Evolutionary conservation across 2,888 invertebrate genomes (phyloP), one percentile per base, ranked within the genome.

Genomic region (Drosophila flavopinicola): DNA sequence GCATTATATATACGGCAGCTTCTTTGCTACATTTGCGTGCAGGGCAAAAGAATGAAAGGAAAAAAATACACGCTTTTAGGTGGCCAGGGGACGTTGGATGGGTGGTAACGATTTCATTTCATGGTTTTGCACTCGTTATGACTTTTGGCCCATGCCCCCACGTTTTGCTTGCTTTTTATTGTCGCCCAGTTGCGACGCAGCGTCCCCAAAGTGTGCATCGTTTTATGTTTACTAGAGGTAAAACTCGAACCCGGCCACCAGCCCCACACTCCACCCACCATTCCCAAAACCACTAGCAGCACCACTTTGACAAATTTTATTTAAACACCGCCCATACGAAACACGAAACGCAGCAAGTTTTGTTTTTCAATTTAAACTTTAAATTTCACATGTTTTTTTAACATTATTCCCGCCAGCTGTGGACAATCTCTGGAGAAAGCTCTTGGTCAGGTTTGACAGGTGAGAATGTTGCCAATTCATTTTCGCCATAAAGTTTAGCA

Each of bases 121-220:
- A 87, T 87, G 85, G 87, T 75, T 85, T 79, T 87, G 87, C 79
- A 85, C 84, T 87, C 87, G 85, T 84, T 84, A 84, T 86, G 85
- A 80, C 75, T 83, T 85, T 77, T 77, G 72, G 68, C 72, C 67
- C 54, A 52, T 54, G 68, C 33, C 52, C 38, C 51, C 44, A 56
- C 59, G 54, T 66, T 66, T 75, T 75, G 69, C 79, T 66, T 69
- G 71, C 38, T 75, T 85, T 85, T 83, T 82, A 82, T 82, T 82
- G 80, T 84, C 85, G 80, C 80, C 75, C 82, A 84, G 80, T 68
- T 84, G 70, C 75, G 60, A 42, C 39, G 42, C 44, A 23, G 65
- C 44, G 78, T 74, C 85, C 83, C 83, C 61, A 68, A 84, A 85
- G 83, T 83, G 73, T 85, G 85, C 79, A 77, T 63, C 78, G 75